Conservation (phyloP, 2,113 vertebrate genomes). For the Vulpes vulpes region DNA sequence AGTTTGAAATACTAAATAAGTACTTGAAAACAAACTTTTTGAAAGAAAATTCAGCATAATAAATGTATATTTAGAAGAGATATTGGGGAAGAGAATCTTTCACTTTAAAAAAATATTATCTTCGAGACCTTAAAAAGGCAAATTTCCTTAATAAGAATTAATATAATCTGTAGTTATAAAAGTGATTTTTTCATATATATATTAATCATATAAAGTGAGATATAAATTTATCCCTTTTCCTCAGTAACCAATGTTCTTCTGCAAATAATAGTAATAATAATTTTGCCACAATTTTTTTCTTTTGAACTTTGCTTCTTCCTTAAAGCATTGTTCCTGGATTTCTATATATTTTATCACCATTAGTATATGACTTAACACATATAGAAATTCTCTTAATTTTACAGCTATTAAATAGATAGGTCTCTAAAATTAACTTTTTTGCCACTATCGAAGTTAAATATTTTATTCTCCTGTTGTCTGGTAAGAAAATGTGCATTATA, state of each 20-base stretch:
- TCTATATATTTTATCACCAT: not conserved
- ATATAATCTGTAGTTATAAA: not conserved
- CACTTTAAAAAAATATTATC: not conserved
- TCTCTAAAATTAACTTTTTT: constrained; percentile 43
- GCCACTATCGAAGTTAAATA: not conserved
- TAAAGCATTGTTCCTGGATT: not conserved
- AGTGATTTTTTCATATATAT: not conserved
- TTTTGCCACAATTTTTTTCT: not conserved
- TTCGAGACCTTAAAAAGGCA: not conserved
- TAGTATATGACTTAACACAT: not conserved
- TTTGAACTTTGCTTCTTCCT: not conserved
- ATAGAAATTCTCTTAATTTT: not conserved
- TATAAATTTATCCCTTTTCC: not conserved
- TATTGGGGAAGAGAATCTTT: not conserved
- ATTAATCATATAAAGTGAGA: not conserved
- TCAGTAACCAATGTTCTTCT: not conserved
- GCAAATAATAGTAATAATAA: not conserved
- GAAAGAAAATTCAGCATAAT: not conserved
- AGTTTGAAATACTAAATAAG: not conserved
- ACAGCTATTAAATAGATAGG: not conserved
- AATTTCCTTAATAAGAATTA: not conserved
- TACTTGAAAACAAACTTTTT: not conserved
- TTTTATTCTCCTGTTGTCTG: not conserved
- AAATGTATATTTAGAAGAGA: not conserved
- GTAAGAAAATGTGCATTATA: not conserved